phyloP scores from a whole-genome alignment of 2,797 vertebrate genomes.

The Melanogrammus aeglefinus region DNA sequence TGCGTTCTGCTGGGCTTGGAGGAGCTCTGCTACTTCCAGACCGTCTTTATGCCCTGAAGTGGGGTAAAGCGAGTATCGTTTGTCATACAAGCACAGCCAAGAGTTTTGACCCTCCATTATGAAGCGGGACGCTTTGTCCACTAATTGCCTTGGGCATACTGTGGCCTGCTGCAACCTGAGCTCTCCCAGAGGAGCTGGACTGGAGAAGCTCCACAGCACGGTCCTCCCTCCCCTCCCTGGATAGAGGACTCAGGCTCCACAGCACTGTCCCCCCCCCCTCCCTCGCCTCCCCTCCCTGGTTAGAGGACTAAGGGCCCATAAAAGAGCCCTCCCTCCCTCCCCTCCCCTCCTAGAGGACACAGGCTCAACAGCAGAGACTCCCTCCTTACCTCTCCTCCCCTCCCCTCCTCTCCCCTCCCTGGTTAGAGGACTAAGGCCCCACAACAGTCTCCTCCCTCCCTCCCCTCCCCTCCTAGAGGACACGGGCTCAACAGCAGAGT shows the following conservation, averaged over 20 bases:
- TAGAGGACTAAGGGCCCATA: too few species aligned
- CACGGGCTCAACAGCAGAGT: too few species aligned
- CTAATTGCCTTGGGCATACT: constrained; percentile 52
- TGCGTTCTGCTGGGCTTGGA: neutral
- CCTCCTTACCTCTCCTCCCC: too few species aligned
- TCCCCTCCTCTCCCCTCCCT: too few species aligned
- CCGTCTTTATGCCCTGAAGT: constrained; percentile 38
- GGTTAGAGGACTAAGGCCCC: neutral
- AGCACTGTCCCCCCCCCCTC: too few species aligned
- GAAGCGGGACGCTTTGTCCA: constrained; percentile 62
- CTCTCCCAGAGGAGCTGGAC: constrained; percentile 18
- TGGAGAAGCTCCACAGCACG: constrained; percentile 4
- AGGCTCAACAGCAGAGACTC: too few species aligned
- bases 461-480: too few species aligned
- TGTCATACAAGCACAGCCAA: constrained; percentile 58
- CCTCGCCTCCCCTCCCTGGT: too few species aligned
- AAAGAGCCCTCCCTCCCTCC: too few species aligned
- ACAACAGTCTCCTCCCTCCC: constrained; percentile 1
- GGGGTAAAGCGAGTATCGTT: constrained; percentile 47
- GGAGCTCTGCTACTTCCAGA: neutral
- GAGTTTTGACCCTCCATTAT: constrained; percentile 68
- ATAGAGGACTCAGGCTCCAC: too few species aligned
- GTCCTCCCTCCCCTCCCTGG: neutral
- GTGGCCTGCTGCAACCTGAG: constrained; percentile 54
- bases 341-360: too few species aligned